phyloP scores from a whole-genome alignment of 2,888 invertebrate species.

The Hyposoter didymator region DNA sequence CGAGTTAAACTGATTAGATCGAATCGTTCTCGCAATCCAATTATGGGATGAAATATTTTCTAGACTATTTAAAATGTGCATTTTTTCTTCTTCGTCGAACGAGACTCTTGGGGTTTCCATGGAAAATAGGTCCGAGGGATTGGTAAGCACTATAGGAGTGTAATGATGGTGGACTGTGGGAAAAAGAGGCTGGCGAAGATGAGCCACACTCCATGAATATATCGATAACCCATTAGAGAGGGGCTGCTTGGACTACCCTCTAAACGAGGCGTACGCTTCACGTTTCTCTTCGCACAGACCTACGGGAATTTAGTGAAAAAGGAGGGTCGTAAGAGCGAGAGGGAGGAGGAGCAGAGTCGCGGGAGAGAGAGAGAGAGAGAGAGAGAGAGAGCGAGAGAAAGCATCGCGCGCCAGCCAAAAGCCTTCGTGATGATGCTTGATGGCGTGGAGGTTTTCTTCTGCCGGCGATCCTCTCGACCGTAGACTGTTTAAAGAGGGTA shows the following conservation, averaged over 20 bases:
- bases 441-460: constrained; percentile 49
- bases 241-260: constrained; percentile 40
- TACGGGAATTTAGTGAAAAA: background rate
- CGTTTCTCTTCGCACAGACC: constrained; percentile 5
- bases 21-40: background rate
- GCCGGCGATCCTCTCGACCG: constrained; percentile 53
- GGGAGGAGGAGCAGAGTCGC: background rate
- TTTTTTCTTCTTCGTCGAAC: background rate
- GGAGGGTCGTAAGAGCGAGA: background rate
- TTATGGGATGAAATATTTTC: constrained; percentile 17
- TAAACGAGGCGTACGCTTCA: constrained; percentile 8
- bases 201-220: constrained; percentile 79
- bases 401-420: constrained; percentile 16
- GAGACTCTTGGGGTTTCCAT: constrained; percentile 2
- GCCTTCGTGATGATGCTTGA: constrained; percentile 46
- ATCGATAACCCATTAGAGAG: constrained; percentile 81
- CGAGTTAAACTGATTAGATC: background rate
- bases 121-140: constrained; percentile 5
- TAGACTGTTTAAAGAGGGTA: constrained; percentile 77
- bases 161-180: constrained; percentile 55
- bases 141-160: constrained; percentile 46
- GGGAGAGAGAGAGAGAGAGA: background rate
- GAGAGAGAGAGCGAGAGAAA: constrained; percentile 13
- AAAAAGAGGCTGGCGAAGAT: constrained; percentile 74
- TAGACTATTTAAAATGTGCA: background rate